These are phyloP conservation scores for Agonopterix subpropinquella DNA, from an alignment of 2,888 invertebrate species.

Conservation along the genomic window DNA sequence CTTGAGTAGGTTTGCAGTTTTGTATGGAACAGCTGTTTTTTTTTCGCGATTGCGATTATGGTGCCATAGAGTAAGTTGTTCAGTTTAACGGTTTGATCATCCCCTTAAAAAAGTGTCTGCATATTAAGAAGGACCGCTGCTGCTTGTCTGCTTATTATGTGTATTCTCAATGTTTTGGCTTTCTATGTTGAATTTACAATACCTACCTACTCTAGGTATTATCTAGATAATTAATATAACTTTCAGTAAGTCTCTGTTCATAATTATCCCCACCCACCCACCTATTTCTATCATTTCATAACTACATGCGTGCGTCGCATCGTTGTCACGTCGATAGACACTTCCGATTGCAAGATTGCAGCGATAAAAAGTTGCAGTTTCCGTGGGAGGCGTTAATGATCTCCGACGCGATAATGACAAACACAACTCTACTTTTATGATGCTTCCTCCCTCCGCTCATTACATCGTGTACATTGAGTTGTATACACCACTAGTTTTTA, in stretches of 20 bases:
- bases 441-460: slow-evolving; percentile 12
- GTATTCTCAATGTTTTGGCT: too few relatives aligned
- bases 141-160: too few relatives aligned
- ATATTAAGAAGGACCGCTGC: too few relatives aligned
- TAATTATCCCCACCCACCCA: too few relatives aligned
- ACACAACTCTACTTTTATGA: slow-evolving; percentile 14
- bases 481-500: too few relatives aligned
- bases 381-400: slow-evolving; percentile 12
- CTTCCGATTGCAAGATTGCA: slow-evolving; percentile 3
- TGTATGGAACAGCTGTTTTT: too few relatives aligned
- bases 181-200: too few relatives aligned
- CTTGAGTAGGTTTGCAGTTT: too few relatives aligned
- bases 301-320: neutral
- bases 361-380: slow-evolving; percentile 14
- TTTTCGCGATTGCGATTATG: too few relatives aligned
- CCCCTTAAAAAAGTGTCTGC: too few relatives aligned
- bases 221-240: neutral
- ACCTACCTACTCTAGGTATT: neutral
- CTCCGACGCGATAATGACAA: slow-evolving; percentile 6
- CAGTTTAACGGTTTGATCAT: too few relatives aligned
- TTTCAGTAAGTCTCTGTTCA: neutral
- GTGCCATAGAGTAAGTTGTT: too few relatives aligned
- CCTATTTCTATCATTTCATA: neutral
- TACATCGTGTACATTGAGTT: neutral
- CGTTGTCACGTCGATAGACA: neutral